Evolutionary conservation across 1,140 invertebrate species (phyloP).

Genomic region (Neocloeon triangulifer): DNA sequence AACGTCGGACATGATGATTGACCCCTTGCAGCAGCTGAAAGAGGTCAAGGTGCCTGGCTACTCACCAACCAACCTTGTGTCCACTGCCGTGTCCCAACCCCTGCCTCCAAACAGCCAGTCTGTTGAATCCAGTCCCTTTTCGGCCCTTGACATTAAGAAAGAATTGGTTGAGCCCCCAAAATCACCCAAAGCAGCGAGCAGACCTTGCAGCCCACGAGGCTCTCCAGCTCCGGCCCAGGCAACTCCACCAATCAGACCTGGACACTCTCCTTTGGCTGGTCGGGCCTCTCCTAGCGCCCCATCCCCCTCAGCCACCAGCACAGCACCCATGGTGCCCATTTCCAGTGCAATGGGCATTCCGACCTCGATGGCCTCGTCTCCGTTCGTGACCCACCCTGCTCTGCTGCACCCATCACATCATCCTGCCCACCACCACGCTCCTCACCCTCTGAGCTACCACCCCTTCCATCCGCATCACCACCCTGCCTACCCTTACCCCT

Average conservation of each 20-base stretch:
- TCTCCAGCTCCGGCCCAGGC: constrained; percentile 4
- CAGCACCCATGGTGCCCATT: constrained; percentile 28
- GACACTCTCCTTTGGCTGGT: constrained; percentile 8
- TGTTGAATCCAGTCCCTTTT: constrained; percentile 13
- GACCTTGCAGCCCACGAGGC: neutral
- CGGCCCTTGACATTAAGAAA: constrained; percentile 39
- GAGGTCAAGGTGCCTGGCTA: constrained; percentile 63
- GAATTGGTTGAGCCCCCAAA: constrained; percentile 27
- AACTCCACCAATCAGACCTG: constrained; percentile 11
- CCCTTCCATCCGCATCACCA: constrained; percentile 38
- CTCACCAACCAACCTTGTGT: constrained; percentile 12
- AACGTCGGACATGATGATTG: constrained; percentile 23
- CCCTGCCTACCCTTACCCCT: constrained; percentile 19
- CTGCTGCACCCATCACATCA: constrained; percentile 31
- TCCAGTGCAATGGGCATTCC: constrained; percentile 22
- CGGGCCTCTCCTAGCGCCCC: constrained; percentile 25
- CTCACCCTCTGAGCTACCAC: constrained; percentile 11
- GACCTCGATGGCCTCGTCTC: constrained; percentile 14
- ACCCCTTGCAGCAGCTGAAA: constrained; percentile 47
- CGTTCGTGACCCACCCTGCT: constrained; percentile 4
- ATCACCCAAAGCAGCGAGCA: neutral
- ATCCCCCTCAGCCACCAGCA: constrained; percentile 40
- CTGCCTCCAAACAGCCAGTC: constrained; percentile 8
- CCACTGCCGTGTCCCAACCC: constrained; percentile 6
- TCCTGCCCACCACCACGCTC: constrained; percentile 34